A percentile compares a stretch with the other conserved stretches of the same genome.
phyloP scores from a whole-genome alignment of 2,888 invertebrate species.

The Atherix ibis region DNA sequence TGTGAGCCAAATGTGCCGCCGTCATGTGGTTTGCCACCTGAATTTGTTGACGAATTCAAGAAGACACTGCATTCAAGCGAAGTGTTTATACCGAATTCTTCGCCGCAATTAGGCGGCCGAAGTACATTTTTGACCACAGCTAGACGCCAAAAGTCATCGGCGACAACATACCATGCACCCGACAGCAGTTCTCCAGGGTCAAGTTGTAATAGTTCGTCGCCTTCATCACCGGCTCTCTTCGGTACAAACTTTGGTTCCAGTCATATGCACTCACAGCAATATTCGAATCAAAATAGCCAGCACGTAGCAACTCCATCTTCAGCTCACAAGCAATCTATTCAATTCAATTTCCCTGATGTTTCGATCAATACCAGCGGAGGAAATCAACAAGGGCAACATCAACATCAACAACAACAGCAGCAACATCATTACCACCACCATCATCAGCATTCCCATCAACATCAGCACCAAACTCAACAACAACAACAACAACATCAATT shows the following conservation, averaged over 20 bases:
- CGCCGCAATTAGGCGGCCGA: conserved; percentile 23
- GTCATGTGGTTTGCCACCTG: conserved; percentile 79
- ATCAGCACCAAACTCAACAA: conserved; percentile 8
- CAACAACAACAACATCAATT: conserved; percentile 7
- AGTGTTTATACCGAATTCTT: conserved; percentile 27
- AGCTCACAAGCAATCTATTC: conserved; percentile 25
- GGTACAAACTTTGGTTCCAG: no score
- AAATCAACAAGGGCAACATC: conserved; percentile 4
- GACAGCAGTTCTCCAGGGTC: conserved; percentile 89
- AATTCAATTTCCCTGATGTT: conserved; percentile 32
- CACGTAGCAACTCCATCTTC: conserved; percentile 24
- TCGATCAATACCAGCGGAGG: conserved; percentile 19
- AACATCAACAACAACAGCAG: conserved; percentile 6
- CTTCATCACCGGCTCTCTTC: conserved; percentile 84
- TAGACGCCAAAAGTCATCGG: conserved; percentile 15
- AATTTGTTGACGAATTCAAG: conserved; percentile 68
- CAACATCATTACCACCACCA: conserved; percentile 6
- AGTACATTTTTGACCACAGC: conserved; percentile 13
- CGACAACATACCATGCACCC: conserved; percentile 34
- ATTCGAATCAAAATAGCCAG: conserved; percentile 8
- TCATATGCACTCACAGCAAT: conserved; percentile 34
- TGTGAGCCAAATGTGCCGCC: conserved; percentile 85
- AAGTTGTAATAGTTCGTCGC: conserved; percentile 91
- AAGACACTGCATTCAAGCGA: conserved; percentile 50
- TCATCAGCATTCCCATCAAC: no score